These are phyloP conservation scores for Megaceryle maxima DNA, from an alignment of 2,113 vertebrate species.

Conservation along the genomic window DNA sequence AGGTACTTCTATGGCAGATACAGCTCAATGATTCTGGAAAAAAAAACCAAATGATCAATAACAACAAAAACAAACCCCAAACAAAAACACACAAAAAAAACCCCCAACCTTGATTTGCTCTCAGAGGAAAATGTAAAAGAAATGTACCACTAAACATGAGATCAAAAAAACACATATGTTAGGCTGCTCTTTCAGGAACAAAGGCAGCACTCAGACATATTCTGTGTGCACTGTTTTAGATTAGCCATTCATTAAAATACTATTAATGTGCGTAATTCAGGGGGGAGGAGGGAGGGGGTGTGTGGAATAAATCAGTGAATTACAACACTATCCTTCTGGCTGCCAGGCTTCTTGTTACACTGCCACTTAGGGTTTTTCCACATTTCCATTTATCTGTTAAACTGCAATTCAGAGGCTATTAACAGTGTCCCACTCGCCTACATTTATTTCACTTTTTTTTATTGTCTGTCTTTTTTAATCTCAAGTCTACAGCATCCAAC, in stretches of 20 bases:
- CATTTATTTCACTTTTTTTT: not conserved
- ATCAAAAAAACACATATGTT: not conserved
- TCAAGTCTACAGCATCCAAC: not conserved
- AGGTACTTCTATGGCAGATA: not conserved
- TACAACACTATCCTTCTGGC: not conserved
- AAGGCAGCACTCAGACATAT: not conserved
- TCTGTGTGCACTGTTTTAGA: constrained; percentile 17
- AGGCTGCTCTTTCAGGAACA: not conserved
- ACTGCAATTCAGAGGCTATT: not conserved
- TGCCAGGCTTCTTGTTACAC: not conserved
- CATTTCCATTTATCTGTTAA: not conserved
- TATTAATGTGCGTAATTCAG: not conserved
- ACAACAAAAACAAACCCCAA: not conserved
- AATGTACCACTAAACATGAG: not conserved
- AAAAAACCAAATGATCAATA: not conserved
- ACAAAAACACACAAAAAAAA: not conserved
- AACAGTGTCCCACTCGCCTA: not conserved
- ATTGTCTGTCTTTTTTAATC: not conserved
- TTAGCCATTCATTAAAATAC: constrained; percentile 27
- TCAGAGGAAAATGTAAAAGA: not conserved
- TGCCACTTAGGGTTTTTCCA: not conserved
- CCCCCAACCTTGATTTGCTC: not conserved
- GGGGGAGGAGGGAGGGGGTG: no score
- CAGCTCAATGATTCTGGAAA: not conserved
- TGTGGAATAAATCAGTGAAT: not conserved